These are phyloP conservation scores for Procavia capensis DNA, from an alignment of 2,113 vertebrate species.

Conservation along the genomic window DNA sequence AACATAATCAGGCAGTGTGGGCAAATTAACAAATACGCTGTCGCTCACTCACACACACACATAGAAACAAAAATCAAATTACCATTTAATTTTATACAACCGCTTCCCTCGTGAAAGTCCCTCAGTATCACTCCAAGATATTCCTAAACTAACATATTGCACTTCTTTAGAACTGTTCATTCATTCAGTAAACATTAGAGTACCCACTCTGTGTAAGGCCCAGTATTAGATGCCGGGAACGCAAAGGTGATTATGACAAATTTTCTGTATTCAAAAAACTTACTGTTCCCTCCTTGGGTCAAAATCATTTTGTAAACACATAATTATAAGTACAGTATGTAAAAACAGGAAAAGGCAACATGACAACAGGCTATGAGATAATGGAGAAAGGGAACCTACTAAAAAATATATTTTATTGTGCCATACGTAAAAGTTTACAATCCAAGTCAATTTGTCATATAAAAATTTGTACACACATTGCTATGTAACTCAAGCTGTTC, in stretches of 20 bases:
- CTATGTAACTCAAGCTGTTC: no score
- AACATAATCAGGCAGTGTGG: neutral
- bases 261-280: neutral
- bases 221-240: neutral
- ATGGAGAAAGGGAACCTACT: neutral
- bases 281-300: neutral
- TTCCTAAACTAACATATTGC: neutral
- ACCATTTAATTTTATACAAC: neutral
- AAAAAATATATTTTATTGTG: no score
- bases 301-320: neutral
- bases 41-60: neutral
- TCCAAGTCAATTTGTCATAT: no score
- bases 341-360: neutral
- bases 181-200: neutral
- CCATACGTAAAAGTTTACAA: no score
- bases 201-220: neutral
- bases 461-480: no score
- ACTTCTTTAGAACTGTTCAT: neutral
- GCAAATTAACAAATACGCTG: neutral
- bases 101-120: neutral
- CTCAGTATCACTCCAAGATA: neutral
- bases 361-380: neutral
- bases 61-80: neutral
- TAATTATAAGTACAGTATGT: neutral
- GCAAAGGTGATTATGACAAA: neutral